Conservation (phyloP, 2,888 invertebrate genomes). For the Mesodorylaimus sp. region DNA sequence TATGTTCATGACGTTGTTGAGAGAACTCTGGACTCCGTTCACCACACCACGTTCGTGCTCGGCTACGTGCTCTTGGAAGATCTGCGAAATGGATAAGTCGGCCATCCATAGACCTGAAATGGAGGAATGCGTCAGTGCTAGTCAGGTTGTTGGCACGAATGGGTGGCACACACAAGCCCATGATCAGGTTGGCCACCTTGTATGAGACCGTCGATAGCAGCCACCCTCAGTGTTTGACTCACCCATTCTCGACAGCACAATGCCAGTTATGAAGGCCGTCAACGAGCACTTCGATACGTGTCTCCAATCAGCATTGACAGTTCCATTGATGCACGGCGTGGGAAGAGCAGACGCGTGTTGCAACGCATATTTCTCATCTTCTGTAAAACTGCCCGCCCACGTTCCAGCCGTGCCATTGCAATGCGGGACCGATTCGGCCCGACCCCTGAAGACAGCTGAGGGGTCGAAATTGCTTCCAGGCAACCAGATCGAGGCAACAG, state of each 20-base stretch:
- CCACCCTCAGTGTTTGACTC: no score
- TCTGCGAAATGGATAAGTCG: constrained; percentile 38
- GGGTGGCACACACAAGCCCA: background rate
- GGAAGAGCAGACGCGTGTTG: background rate
- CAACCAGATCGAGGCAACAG: constrained; percentile 31
- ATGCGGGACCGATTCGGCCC: no score
- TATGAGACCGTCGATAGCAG: no score
- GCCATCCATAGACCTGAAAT: constrained; percentile 38
- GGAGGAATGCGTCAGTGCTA: background rate
- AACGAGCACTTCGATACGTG: constrained; percentile 5
- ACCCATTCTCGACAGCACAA: constrained; percentile 13
- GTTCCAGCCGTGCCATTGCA: no score
- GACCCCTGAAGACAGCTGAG: constrained; percentile 5
- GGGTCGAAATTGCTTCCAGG: constrained; percentile 37
- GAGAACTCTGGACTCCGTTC: constrained; percentile 38
- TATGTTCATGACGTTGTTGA: constrained; percentile 39
- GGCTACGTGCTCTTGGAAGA: constrained; percentile 36
- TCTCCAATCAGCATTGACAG: background rate
- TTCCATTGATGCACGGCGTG: background rate
- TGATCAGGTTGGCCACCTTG: no score
- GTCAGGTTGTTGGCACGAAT: background rate
- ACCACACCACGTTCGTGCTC: constrained; percentile 37
- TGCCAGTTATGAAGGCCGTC: constrained; percentile 11
- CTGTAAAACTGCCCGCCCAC: no score
- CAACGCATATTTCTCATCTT: no score